These are phyloP conservation scores for Trichacis sp. DNA, from an alignment of 2,888 invertebrate species.

Conservation along the genomic window DNA sequence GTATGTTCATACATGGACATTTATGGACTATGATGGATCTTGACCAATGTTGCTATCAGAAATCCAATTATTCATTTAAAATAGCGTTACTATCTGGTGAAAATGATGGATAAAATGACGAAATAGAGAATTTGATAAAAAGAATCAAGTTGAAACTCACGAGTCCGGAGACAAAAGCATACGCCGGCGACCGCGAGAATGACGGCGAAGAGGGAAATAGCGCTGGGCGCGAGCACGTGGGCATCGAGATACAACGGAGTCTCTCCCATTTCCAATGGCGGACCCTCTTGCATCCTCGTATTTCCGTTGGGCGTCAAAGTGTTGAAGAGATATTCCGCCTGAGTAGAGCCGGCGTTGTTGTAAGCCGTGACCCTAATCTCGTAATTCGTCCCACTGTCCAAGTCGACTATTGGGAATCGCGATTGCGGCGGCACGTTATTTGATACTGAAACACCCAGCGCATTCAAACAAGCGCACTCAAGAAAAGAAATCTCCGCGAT, in stretches of 20 bases:
- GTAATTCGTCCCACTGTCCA: constrained; percentile 71
- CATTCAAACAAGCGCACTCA: background rate
- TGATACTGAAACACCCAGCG: constrained; percentile 63
- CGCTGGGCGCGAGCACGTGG: constrained; percentile 71
- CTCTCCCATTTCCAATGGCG: constrained; percentile 53
- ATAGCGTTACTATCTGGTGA: too few relatives aligned
- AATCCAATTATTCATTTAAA: too few relatives aligned
- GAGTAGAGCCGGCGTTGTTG: constrained; percentile 76
- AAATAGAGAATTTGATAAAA: background rate
- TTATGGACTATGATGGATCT: too few relatives aligned
- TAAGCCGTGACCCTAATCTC: constrained; percentile 73
- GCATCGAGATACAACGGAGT: constrained; percentile 68
- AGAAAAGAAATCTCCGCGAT: background rate
- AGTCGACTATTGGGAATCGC: constrained; percentile 69
- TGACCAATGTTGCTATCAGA: too few relatives aligned
- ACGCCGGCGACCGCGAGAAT: constrained; percentile 72
- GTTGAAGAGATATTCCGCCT: constrained; percentile 73
- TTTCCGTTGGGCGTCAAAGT: constrained; percentile 72
- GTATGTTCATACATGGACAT: too few relatives aligned
- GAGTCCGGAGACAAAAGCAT: constrained; percentile 72
- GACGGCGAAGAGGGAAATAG: constrained; percentile 71
- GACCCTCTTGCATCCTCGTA: constrained; percentile 61
- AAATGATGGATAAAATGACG: too few relatives aligned
- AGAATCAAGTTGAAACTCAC: constrained; percentile 61
- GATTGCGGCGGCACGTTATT: constrained; percentile 70